These are phyloP conservation scores for Myotis vivesi DNA, from an alignment of 2,797 vertebrate genomes.

Conservation along the genomic window DNA sequence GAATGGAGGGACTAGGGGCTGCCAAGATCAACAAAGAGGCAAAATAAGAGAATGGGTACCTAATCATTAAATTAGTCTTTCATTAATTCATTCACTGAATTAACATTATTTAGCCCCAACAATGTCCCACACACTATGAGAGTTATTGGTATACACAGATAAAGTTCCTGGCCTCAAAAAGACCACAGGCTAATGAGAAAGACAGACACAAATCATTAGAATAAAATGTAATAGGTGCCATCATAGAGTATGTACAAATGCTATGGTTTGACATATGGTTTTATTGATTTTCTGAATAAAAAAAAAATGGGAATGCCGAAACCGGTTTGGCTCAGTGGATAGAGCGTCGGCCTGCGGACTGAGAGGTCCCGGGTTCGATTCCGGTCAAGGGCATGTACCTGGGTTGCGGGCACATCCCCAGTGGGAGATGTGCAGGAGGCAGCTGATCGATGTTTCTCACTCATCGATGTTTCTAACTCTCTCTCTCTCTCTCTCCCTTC, in stretches of 20 bases:
- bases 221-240: neutral
- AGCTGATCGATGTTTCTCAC: no score
- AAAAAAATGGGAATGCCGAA: constrained; percentile 18
- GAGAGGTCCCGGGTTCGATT: no score
- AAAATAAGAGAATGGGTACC: neutral
- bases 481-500: no score
- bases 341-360: no score
- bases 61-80: neutral
- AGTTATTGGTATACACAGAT: neutral
- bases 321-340: no score
- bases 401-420: no score
- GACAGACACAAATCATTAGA: neutral
- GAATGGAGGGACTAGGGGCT: neutral
- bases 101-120: constrained; percentile 11
- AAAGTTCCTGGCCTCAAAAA: constrained; percentile 27
- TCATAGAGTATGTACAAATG: neutral
- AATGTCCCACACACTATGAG: neutral
- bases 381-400: no score
- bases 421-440: no score
- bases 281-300: neutral
- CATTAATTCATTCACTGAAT: constrained; percentile 1
- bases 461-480: no score
- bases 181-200: neutral
- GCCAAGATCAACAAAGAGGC: neutral
- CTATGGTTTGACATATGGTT: neutral